Conservation (phyloP, 2,797 vertebrate species). For the Xiphophorus birchmanni region DNA sequence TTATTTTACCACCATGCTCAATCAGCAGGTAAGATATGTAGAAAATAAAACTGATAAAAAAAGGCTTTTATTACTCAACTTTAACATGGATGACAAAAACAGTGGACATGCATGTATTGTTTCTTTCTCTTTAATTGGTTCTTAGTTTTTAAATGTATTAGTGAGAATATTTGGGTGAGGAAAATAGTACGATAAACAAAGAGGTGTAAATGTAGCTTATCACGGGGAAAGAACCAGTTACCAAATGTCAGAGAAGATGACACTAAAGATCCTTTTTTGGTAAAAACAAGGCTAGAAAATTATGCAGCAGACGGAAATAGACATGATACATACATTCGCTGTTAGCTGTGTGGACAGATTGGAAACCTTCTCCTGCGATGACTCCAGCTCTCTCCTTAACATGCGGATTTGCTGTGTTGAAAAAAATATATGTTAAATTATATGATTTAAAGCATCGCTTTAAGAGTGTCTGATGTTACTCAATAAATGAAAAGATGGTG, state of each 20-base stretch:
- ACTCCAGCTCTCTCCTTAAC: conserved; percentile 92
- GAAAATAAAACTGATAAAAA: background rate
- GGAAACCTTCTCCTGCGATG: conserved; percentile 96
- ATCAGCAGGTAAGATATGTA: no score
- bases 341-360: conserved; percentile 91
- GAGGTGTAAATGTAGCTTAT: background rate
- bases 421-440: conserved; percentile 18
- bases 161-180: background rate
- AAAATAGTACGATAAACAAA: background rate
- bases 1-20: background rate
- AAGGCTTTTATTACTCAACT: background rate
- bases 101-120: background rate
- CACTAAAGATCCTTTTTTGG: background rate
- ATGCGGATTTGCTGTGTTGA: conserved; percentile 93
- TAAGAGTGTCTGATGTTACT: conserved; percentile 1
- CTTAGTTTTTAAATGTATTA: background rate
- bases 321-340: conserved; percentile 86
- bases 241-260: background rate
- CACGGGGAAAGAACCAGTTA: background rate
- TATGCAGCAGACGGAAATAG: background rate
- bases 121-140: background rate
- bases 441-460: background rate
- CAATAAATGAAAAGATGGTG: conserved; percentile 12
- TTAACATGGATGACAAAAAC: background rate
- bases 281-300: background rate